Percentiles rank a stretch among this genome's conserved stretches.
phyloP scores from a whole-genome alignment of 2,797 vertebrate species.

The Ctenopoma multispine region DNA sequence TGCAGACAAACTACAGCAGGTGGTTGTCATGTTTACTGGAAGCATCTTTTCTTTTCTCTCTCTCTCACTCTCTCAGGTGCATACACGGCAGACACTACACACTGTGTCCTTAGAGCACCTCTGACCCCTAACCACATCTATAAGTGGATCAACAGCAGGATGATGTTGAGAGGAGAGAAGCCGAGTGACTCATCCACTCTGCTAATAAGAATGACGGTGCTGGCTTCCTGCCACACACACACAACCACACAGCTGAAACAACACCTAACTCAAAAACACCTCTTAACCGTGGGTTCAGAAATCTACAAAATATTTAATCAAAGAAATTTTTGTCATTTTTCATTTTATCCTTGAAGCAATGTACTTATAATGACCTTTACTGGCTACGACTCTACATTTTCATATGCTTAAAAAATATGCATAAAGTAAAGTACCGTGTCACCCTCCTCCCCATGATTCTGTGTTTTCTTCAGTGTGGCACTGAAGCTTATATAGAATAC shows the following conservation, averaged over 20 bases:
- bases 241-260: constrained; percentile 6
- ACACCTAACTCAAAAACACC: constrained; percentile 4
- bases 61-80: constrained; percentile 9
- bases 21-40: constrained; percentile 25
- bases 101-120: constrained; percentile 41
- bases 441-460: constrained; percentile 6
- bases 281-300: constrained; percentile 1
- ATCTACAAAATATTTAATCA: constrained; percentile 26
- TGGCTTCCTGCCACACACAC: constrained; percentile 48
- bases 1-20: constrained; percentile 17
- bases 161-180: constrained; percentile 35
- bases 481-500: constrained; percentile 43
- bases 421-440: constrained; percentile 29
- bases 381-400: constrained; percentile 23
- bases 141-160: constrained; percentile 47
- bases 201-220: constrained; percentile 61
- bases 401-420: constrained; percentile 24
- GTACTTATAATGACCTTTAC: constrained; percentile 39
- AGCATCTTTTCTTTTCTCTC: constrained; percentile 8
- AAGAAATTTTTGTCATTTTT: constrained; percentile 32
- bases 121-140: constrained; percentile 57
- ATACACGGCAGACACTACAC: constrained; percentile 10
- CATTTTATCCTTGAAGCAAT: constrained; percentile 24
- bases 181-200: constrained; percentile 65
- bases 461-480: constrained; percentile 30